Conservation (phyloP, 2,113 vertebrate genomes). For the Calypte anna region DNA sequence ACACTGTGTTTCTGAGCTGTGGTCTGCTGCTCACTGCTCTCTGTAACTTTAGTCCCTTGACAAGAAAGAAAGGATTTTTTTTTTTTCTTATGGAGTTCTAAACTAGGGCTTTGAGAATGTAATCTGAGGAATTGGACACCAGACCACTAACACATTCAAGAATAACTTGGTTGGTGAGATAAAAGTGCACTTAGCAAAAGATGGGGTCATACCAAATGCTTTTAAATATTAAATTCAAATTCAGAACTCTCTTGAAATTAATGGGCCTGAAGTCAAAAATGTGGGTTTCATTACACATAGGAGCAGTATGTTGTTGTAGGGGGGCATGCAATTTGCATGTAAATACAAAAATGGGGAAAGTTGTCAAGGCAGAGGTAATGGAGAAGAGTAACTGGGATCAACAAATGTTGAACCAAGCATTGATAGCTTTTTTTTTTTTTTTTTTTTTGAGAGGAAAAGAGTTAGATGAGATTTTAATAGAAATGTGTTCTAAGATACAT, state of each 20-base stretch:
- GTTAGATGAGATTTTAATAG: not conserved
- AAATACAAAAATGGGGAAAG: not conserved
- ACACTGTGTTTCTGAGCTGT: not conserved
- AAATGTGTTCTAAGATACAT: not conserved
- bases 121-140: not conserved
- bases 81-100: not conserved
- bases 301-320: not conserved
- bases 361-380: not conserved
- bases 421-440: no score
- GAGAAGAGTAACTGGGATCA: not conserved
- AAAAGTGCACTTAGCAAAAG: not conserved
- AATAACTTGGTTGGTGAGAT: not conserved
- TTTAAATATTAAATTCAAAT: not conserved
- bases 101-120: not conserved
- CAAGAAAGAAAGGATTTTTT: not conserved
- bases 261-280: not conserved
- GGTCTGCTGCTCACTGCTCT: not conserved
- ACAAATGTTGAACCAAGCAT: not conserved
- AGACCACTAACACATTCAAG: not conserved
- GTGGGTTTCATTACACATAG: not conserved
- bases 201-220: not conserved
- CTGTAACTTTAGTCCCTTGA: not conserved
- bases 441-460: not conserved
- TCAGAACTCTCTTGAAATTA: not conserved
- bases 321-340: not conserved